A percentile compares a stretch with the other conserved stretches of the same genome.
Evolutionary conservation across 1,140 invertebrate genomes (phyloP).

Genomic region (Panagrolaimus sp.): DNA sequence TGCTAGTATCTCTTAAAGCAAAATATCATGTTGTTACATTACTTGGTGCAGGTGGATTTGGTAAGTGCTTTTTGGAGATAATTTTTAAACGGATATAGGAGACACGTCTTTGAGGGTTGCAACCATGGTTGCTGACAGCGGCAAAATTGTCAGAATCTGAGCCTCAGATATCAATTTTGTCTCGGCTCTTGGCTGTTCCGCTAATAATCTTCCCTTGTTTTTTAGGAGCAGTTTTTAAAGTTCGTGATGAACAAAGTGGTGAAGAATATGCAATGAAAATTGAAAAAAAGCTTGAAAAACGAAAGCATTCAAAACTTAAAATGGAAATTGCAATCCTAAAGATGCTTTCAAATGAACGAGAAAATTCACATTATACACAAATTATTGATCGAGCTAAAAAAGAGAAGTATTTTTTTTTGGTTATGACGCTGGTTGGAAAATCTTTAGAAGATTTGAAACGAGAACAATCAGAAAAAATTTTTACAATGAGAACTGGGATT

Average conservation of each 20-base stretch:
- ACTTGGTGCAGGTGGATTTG: constrained; percentile 37
- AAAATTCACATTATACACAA: constrained; percentile 17
- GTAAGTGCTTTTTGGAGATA: too few relatives aligned
- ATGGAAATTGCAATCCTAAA: constrained; percentile 44
- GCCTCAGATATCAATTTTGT: too few relatives aligned
- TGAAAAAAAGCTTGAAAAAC: constrained; percentile 27
- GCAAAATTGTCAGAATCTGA: too few relatives aligned
- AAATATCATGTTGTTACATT: constrained; percentile 30
- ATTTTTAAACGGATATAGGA: too few relatives aligned
- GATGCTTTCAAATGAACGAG: constrained; percentile 26
- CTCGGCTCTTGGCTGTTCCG: too few relatives aligned
- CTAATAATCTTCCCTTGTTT: too few relatives aligned
- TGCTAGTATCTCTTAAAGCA: background rate
- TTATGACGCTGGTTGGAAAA: constrained; percentile 41
- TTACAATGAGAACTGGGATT: constrained; percentile 32
- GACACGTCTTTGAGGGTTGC: too few relatives aligned
- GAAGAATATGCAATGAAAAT: constrained; percentile 30
- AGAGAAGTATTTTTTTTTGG: constrained; percentile 23
- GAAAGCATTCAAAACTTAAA: constrained; percentile 31
- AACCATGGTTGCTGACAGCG: too few relatives aligned
- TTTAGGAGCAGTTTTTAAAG: constrained; percentile 20
- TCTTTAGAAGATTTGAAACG: constrained; percentile 33
- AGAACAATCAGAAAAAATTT: constrained; percentile 24
- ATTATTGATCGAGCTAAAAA: constrained; percentile 37
- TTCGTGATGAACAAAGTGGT: constrained; percentile 8